phyloP scores from a whole-genome alignment of 2,113 vertebrate genomes.

The Xyliphius kryptos region DNA sequence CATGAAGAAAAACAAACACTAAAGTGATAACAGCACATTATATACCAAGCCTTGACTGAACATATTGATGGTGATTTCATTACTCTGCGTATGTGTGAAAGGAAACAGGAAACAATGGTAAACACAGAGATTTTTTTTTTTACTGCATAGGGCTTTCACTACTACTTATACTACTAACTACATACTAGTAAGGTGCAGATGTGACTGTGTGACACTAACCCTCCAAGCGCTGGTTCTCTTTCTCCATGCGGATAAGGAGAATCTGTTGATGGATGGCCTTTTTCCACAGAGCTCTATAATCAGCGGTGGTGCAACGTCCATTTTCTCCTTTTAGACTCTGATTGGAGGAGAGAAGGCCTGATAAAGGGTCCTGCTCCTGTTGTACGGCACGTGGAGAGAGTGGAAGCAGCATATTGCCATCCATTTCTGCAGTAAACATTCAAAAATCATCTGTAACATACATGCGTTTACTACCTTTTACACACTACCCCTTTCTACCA shows the following conservation, averaged over 20 bases:
- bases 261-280: conserved; percentile 97
- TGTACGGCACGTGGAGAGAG: conserved; percentile 78
- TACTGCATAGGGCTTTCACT: too few species aligned
- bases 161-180: too few species aligned
- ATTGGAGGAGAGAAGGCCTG: conserved; percentile 58
- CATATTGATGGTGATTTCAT: background rate
- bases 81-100: background rate
- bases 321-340: conserved; percentile 53
- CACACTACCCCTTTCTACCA: too few species aligned
- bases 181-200: too few species aligned
- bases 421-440: conserved; percentile 76
- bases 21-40: conserved; percentile 12
- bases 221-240: conserved; percentile 95
- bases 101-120: too few species aligned
- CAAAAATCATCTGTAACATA: too few species aligned
- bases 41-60: conserved; percentile 1
- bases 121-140: too few species aligned
- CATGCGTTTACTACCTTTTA: too few species aligned
- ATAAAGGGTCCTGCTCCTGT: conserved; percentile 69
- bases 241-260: conserved; percentile 93
- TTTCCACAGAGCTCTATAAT: conserved; percentile 84
- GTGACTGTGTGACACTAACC: conserved; percentile 74
- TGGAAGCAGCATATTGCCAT: conserved; percentile 79
- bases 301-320: conserved; percentile 68
- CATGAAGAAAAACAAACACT: background rate